phyloP scores from a whole-genome alignment of 2,113 vertebrate species.

The Aldabrachelys gigantea region DNA sequence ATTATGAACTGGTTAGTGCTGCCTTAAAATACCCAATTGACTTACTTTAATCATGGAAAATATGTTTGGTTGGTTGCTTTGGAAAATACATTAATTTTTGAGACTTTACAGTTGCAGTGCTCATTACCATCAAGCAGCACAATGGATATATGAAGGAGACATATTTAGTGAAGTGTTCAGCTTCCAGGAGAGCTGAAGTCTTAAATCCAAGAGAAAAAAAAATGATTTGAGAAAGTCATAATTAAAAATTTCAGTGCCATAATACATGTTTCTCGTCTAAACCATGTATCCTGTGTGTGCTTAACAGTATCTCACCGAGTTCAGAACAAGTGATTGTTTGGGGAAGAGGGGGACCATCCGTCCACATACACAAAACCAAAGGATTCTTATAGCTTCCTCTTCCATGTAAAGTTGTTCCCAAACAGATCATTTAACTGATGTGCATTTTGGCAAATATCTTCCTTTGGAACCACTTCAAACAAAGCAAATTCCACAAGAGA shows the following conservation, averaged over 20 bases:
- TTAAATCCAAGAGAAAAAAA: neutral
- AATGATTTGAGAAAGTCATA: neutral
- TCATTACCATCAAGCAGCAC: neutral
- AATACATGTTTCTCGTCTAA: constrained; percentile 26
- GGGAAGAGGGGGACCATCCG: neutral
- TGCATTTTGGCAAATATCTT: constrained; percentile 71
- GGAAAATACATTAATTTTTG: neutral
- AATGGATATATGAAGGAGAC: neutral
- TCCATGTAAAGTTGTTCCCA: constrained; percentile 64
- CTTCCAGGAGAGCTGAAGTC: neutral
- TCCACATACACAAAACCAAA: constrained; percentile 44
- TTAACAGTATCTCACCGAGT: constrained; percentile 19
- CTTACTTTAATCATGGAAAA: neutral
- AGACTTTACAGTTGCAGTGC: neutral
- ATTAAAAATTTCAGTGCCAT: constrained; percentile 34
- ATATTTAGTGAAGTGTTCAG: constrained; percentile 14
- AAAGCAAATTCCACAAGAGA: constrained; percentile 79
- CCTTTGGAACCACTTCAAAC: constrained; percentile 77
- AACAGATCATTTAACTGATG: constrained; percentile 75
- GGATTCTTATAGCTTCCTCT: constrained; percentile 65
- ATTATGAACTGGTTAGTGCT: neutral
- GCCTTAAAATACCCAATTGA: neutral
- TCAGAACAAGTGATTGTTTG: constrained; percentile 31
- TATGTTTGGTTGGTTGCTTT: neutral
- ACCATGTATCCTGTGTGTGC: neutral